Evolutionary conservation across 1,140 invertebrate species (phyloP).

Genomic region (Tetramorium alpestre): DNA sequence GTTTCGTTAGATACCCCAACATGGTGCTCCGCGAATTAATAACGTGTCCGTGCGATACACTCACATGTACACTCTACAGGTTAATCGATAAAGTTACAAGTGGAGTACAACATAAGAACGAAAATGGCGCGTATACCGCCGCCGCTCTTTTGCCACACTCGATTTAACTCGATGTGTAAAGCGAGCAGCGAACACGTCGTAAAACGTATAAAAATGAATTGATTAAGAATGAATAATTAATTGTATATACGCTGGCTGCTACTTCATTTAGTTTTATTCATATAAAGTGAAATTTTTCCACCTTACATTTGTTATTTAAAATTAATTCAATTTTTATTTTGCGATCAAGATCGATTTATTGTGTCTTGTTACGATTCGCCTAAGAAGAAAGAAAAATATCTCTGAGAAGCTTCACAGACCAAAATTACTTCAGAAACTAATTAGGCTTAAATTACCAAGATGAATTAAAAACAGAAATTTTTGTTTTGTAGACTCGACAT

Average conservation of each 20-base stretch:
- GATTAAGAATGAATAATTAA: conserved; percentile 12
- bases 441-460: background rate
- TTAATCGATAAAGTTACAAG: conserved; percentile 51
- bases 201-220: background rate
- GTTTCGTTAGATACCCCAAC: background rate
- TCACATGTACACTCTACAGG: background rate
- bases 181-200: background rate
- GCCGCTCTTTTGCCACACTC: background rate
- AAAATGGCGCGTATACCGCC: conserved; percentile 1
- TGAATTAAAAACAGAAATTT: conserved; percentile 1
- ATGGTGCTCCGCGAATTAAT: conserved; percentile 13
- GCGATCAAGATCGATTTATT: background rate
- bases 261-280: background rate
- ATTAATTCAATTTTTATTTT: background rate
- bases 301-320: background rate
- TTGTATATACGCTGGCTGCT: background rate
- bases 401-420: background rate
- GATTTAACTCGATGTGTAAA: conserved; percentile 8
- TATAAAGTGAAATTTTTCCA: background rate
- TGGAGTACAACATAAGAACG: conserved; percentile 33
- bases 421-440: conserved; percentile 9
- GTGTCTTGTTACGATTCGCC: background rate
- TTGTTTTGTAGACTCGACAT: background rate
- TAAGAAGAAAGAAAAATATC: background rate
- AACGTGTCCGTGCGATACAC: conserved; percentile 2